Base-by-base conservation (phyloP, 2,797 vertebrate genomes). In the Benthosema pterotum region DNA sequence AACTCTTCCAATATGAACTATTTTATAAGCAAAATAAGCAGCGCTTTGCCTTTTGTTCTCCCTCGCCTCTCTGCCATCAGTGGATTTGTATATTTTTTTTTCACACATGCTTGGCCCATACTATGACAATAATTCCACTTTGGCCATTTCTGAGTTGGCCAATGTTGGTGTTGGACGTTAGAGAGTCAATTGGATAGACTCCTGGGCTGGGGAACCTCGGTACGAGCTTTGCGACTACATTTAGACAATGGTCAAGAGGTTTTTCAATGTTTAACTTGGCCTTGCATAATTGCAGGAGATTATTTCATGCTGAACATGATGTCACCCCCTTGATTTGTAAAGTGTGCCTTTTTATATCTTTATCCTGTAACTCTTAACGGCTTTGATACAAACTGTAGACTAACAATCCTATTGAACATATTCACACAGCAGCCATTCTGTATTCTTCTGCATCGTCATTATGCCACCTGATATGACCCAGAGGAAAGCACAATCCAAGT, bases 331-430 rank as follows among this genome's bases (percentile, higher is more conserved):
- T 53, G 7, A 19, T 77, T 79, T 80, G 83, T 83, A 86, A 83
- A 56, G 60, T 87, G 90, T 92, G 89, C 90, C 90, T 93, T 93
- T 85, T 90, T 83, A 69, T 83, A 83, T 74, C 79, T 85, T 85
- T 59, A 65, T 73, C 57, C 75, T 83, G 60, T 84, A 53, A 38
- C 46, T 77, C 80, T 22, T 88, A 85, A 80, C 60, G 48, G 57
- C 78, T 88, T 78, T 81, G 67, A 83, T 78, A 77, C 74, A 11
- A 69, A 72, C 82, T 83, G 74, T 85, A 83, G 72, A 88, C 75
- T 87, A 86, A 85, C 71, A 54, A 66, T 69, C 56, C 11, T 38
- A 9, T 32, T 32, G 28, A 38, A 7, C 32, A 38, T 38, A 38
- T 38, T 38, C 32, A 38, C 32, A 38, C 7, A 9, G 32, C 8